Evolutionary conservation across 53 echinoderm and acorn worm species (phyloP), one percentile per base, ranked within the genome.

Genomic region (Arbacia lixula): DNA sequence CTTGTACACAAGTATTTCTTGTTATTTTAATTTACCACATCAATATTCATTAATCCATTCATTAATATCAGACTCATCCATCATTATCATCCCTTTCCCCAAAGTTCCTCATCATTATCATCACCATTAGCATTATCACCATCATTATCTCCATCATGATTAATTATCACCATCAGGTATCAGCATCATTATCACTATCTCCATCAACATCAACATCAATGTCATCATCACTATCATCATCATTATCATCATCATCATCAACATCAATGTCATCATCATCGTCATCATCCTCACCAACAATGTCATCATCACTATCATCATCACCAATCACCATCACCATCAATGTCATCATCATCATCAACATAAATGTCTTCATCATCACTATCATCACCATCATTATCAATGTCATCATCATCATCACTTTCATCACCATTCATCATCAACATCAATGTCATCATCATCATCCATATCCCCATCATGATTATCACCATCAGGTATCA

Each of bases 131-230:
- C 33, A 32, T 0, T n/a, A 63, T 31, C 33, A 33, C 32, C 34
- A 63, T 63, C 63, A 63, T 32, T 35, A 3, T 14, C 63, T 33
- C 24, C 63, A 63, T 29, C 63, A 32, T 63, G 32, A 63, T 30
- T 34, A 2, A 12, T 27, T 34, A 2, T 22, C 19, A 62, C 34
- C 65, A 65, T n/a, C 66, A 36, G 2, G 1, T 0, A 36, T 36
- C 36, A 65, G 6, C 20, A 36, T 0, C n/a, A 36, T 14, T 37
- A 65, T 19, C 36, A 65, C 4, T 37, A 65, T 36, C 36, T n/a
- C 11, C 66, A 65, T 6, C 36, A 63, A 17, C 33, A 63, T 6
- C 63, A 63, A 4, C 34, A 63, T 11, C 63, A 63, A 2, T 17
- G 34, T 12, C 62, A 62, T 2, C 56, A 56, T 19, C 56, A 60